Evolutionary conservation across 2,888 invertebrate species (phyloP).

Genomic region (Epicampocera succincta): DNA sequence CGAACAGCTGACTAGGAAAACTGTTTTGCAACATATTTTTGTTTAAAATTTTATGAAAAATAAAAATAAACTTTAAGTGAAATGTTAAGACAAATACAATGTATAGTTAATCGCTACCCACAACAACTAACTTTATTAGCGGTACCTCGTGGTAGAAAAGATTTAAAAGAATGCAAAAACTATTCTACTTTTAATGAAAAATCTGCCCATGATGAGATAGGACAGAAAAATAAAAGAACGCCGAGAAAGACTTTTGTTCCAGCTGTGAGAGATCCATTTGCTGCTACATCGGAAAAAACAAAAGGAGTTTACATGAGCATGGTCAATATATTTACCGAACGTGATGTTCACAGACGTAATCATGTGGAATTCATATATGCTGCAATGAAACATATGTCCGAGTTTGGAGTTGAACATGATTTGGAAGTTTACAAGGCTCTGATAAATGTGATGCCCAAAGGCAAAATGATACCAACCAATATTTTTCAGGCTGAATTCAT

Average conservation of each 20-base stretch:
- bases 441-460: conserved; percentile 93
- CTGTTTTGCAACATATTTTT: conserved; percentile 52
- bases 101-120: conserved; percentile 21
- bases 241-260: conserved; percentile 71
- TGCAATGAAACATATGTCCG: conserved; percentile 93
- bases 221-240: conserved; percentile 32
- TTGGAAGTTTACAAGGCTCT: conserved; percentile 92
- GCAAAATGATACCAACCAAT: conserved; percentile 91
- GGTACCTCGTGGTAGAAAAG: background rate
- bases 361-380: conserved; percentile 97
- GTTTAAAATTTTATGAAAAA: conserved; percentile 8
- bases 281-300: conserved; percentile 75
- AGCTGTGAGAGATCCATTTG: conserved; percentile 77
- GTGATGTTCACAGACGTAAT: conserved; percentile 88
- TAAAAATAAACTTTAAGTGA: conserved; percentile 9
- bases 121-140: background rate
- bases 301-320: conserved; percentile 88
- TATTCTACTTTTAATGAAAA: conserved; percentile 37
- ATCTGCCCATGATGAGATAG: conserved; percentile 7
- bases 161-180: background rate
- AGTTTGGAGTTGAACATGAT: conserved; percentile 94
- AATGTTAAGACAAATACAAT: conserved; percentile 42
- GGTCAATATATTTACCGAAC: conserved; percentile 87
- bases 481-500: conserved; percentile 93
- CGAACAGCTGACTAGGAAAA: conserved; percentile 7